Evolutionary conservation across 2,113 vertebrate genomes (phyloP).

Genomic region (Blennius ocellaris): DNA sequence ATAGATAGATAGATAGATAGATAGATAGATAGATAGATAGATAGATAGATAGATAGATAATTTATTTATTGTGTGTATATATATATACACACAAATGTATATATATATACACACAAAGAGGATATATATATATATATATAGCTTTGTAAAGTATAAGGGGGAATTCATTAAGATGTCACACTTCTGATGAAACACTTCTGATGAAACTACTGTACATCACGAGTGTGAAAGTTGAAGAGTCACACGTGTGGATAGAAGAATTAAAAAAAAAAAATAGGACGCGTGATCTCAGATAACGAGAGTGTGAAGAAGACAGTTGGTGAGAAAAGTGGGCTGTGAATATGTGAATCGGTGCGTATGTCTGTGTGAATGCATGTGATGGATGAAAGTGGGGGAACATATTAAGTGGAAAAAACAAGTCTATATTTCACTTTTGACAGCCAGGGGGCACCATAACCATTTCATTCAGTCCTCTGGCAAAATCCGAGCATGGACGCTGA

Average conservation of each 20-base stretch:
- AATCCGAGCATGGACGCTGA: slow-evolving; percentile 5
- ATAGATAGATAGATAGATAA: no score
- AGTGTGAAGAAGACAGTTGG: slow-evolving; percentile 51
- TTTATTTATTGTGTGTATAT: no score
- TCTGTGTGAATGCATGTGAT: slow-evolving; percentile 7
- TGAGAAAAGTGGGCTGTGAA: slow-evolving; percentile 42
- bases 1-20: no score
- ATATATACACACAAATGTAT: no score
- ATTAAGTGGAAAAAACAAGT: neutral
- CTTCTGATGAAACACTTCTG: neutral
- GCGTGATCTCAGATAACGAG: slow-evolving; percentile 38
- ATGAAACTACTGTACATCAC: slow-evolving; percentile 3
- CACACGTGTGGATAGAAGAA: neutral
- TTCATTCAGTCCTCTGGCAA: slow-evolving; percentile 33
- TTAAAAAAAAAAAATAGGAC: neutral
- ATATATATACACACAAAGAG: no score
- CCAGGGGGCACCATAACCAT: slow-evolving; percentile 68
- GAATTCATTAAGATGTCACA: slow-evolving; percentile 12
- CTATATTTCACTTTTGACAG: slow-evolving; percentile 24
- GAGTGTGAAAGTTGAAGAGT: slow-evolving; percentile 16
- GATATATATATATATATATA: no score
- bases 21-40: no score
- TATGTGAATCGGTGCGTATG: slow-evolving; percentile 13
- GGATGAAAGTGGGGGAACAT: neutral
- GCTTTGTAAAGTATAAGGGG: no score